A percentile compares a stretch with the other conserved stretches of the same genome.
Evolutionary conservation across 2,888 invertebrate species (phyloP).

Genomic region (Scotopteryx bipunctaria): DNA sequence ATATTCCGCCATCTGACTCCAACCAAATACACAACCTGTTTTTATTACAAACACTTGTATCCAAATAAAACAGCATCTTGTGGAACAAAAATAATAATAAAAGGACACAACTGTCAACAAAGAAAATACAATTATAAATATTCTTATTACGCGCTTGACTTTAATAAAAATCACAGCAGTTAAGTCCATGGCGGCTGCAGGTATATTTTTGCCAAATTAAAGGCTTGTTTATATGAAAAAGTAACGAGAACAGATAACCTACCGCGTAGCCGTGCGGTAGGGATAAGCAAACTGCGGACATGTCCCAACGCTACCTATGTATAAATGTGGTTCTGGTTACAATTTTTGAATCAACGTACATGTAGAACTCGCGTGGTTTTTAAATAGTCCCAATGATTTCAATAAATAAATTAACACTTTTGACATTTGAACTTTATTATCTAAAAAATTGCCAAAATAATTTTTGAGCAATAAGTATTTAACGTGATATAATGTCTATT

Average conservation of each 20-base stretch:
- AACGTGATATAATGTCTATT: no score
- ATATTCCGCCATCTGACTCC: no score
- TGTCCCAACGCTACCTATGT: not conserved
- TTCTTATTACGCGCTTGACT: conserved; percentile 10
- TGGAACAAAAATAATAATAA: not conserved
- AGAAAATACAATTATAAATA: conserved; percentile 12
- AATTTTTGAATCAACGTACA: no score
- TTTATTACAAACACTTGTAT: not conserved
- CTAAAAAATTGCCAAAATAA: no score
- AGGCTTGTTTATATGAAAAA: not conserved
- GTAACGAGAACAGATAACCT: not conserved
- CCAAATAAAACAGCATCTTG: not conserved
- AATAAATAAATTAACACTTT: no score
- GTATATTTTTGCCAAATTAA: conserved; percentile 6
- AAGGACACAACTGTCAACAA: conserved; percentile 6
- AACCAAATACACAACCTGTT: no score
- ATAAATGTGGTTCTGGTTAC: no score
- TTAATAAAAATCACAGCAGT: conserved; percentile 13
- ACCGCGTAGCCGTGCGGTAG: no score
- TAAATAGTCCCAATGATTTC: no score
- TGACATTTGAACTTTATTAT: no score
- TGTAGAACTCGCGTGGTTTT: no score
- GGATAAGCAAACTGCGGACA: not conserved
- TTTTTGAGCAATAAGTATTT: not conserved
- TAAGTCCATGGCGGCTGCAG: conserved; percentile 6